phyloP scores from a whole-genome alignment of 2,113 vertebrate genomes.

The Microtus oregoni region DNA sequence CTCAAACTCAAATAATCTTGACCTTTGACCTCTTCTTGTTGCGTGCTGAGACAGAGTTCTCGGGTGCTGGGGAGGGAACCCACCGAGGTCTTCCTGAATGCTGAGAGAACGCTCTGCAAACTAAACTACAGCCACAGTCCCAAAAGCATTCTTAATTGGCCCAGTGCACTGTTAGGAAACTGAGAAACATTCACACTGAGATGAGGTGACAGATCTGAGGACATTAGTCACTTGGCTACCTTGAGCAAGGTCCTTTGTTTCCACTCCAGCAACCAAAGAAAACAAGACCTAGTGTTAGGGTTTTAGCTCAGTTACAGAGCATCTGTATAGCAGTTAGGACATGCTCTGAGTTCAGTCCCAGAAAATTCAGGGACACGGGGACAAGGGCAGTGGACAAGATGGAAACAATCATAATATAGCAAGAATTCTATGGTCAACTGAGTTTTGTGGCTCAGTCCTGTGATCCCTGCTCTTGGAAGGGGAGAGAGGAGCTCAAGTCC shows the following conservation, averaged over 20 bases:
- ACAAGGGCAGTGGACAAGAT: background rate
- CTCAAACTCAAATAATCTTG: background rate
- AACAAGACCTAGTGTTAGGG: background rate
- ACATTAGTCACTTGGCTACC: background rate
- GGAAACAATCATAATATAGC: background rate
- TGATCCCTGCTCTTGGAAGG: too few species aligned
- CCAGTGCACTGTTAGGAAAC: too few species aligned
- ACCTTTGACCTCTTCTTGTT: background rate
- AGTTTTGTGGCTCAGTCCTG: too few species aligned
- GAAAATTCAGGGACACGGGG: background rate
- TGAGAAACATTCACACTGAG: background rate
- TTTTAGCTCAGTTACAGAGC: background rate
- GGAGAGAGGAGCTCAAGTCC: background rate
- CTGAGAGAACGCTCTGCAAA: background rate
- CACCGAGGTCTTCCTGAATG: background rate
- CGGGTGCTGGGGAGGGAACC: too few species aligned
- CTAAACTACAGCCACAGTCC: rapidly evolving
- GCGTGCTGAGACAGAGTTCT: background rate
- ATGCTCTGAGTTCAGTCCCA: background rate
- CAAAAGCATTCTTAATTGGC: background rate
- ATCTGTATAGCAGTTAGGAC: too few species aligned
- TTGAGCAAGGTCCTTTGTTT: too few species aligned
- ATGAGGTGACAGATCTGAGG: background rate
- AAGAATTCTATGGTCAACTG: background rate
- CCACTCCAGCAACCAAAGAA: background rate